These are phyloP conservation scores for Acrocephalus scirpaceus DNA, from an alignment of 2,797 vertebrate genomes.

Conservation along the genomic window DNA sequence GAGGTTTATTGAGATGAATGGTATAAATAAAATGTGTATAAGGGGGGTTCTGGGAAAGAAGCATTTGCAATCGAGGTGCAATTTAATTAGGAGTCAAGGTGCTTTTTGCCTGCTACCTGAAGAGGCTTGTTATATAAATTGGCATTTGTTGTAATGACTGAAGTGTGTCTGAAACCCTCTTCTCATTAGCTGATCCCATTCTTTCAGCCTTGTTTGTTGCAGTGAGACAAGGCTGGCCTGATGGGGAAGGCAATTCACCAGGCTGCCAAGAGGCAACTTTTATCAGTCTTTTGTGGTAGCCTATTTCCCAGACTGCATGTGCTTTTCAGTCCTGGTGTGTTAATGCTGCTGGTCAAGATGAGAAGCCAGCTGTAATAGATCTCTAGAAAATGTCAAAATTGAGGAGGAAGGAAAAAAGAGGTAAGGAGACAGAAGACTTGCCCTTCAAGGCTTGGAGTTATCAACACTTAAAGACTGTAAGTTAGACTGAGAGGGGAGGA, in stretches of 20 bases:
- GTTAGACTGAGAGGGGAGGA: neutral
- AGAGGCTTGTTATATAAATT: conserved; percentile 64
- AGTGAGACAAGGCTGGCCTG: neutral
- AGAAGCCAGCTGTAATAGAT: neutral
- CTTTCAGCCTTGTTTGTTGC: conserved; percentile 43
- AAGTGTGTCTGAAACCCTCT: conserved; percentile 51
- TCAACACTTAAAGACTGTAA: neutral
- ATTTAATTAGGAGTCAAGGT: conserved; percentile 70
- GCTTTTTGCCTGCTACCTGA: conserved; percentile 56
- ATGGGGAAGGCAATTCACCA: neutral
- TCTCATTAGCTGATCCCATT: conserved; percentile 48
- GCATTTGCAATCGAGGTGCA: conserved; percentile 16
- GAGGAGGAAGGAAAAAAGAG: neutral
- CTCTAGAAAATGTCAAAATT: neutral
- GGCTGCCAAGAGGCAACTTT: conserved; percentile 16
- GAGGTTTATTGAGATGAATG: conserved; percentile 47
- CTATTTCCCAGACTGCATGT: neutral
- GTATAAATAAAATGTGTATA: conserved; percentile 34
- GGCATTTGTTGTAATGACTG: conserved; percentile 63
- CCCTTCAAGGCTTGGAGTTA: neutral
- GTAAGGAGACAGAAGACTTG: neutral
- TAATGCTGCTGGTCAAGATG: neutral
- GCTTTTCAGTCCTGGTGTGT: neutral
- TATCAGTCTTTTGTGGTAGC: neutral
- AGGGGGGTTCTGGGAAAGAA: conserved; percentile 13